These are phyloP conservation scores for Lamellibrachia satsuma DNA, from an alignment of 2,888 invertebrate species.

Conservation along the genomic window DNA sequence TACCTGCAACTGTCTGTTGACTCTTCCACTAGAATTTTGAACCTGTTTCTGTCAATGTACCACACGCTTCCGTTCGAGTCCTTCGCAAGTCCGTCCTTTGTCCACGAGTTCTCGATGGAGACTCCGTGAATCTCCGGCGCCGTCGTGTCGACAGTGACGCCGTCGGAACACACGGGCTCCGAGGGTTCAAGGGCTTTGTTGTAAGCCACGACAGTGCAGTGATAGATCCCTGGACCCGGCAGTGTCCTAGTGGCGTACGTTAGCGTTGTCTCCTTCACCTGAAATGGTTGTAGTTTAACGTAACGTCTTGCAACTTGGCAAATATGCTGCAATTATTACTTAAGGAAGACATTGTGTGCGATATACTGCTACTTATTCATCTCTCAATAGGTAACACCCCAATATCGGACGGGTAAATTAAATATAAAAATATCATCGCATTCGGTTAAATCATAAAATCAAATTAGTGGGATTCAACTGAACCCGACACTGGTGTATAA, in stretches of 20 bases:
- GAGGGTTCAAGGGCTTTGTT: conserved; percentile 50
- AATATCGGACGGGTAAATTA: too few relatives aligned
- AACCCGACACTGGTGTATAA: too few relatives aligned
- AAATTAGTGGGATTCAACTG: too few relatives aligned
- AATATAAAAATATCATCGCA: too few relatives aligned
- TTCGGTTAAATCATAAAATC: too few relatives aligned
- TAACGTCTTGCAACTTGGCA: neutral
- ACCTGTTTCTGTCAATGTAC: neutral
- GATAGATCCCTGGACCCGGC: conserved; percentile 38
- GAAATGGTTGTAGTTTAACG: neutral
- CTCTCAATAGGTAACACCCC: too few relatives aligned
- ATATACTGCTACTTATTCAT: too few relatives aligned
- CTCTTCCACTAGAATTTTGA: neutral
- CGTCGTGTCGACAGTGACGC: conserved; percentile 47
- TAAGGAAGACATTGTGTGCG: too few relatives aligned
- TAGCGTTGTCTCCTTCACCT: neutral
- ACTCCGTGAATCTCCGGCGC: conserved; percentile 36
- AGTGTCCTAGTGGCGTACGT: conserved; percentile 1
- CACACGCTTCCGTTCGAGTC: neutral
- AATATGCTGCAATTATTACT: too few relatives aligned
- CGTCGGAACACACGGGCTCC: conserved; percentile 45
- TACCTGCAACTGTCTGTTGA: neutral
- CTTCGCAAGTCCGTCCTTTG: conserved; percentile 12
- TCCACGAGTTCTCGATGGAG: neutral
- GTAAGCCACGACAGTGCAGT: conserved; percentile 44